Evolutionary conservation across 1,140 invertebrate genomes (phyloP), one percentile per base, ranked within the genome.

Genomic region (Homalodisca vitripennis): DNA sequence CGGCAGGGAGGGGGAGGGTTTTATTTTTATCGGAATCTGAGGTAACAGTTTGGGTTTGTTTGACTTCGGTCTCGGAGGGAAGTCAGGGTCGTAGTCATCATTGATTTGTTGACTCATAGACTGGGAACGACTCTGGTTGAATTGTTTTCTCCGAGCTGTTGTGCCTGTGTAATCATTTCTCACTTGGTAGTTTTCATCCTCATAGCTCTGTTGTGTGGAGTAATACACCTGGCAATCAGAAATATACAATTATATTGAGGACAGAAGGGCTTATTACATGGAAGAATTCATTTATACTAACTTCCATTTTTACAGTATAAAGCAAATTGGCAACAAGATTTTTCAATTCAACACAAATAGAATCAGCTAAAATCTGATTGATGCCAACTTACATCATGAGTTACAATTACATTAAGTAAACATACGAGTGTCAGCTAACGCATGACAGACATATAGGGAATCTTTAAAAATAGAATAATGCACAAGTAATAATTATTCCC

Each of bases 1-100:
- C n/a, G 73, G 73, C n/a, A 74, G 65, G 22, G 72, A 73, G 12
- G 74, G 74, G 3, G 74, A 75, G 71, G 79, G 74, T 80, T 84
- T 63, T 77, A 78, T 72, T 81, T 82, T 72, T 32, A 68, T 62
- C 24, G 80, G 69, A 17, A 80, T 73, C 66, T 73, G 60, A 29
- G 75, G 69, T 29, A 74, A 65, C 0, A 72, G 62, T 53, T 77
- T 76, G 13, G 79, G 75, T 47, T 74, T 77, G 60, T 77, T 78
- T 0, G 78, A 78, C 13, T 78, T 77, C 24, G 78, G 79, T 1
- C 80, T 79, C 55, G 76, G 74, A 14, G 73, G 73, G 60, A 73
- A 73, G 67, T 72, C 77, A 17, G 73, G 74, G n/a, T 77, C 75
- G 41, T 74, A 77, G 27, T 77, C 73, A 41, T 70, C 60, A 26